Percentiles rank a stretch among this genome's conserved stretches.
Evolutionary conservation across 1,140 invertebrate species (phyloP).

Genomic region (Eupristina koningsbergeri): DNA sequence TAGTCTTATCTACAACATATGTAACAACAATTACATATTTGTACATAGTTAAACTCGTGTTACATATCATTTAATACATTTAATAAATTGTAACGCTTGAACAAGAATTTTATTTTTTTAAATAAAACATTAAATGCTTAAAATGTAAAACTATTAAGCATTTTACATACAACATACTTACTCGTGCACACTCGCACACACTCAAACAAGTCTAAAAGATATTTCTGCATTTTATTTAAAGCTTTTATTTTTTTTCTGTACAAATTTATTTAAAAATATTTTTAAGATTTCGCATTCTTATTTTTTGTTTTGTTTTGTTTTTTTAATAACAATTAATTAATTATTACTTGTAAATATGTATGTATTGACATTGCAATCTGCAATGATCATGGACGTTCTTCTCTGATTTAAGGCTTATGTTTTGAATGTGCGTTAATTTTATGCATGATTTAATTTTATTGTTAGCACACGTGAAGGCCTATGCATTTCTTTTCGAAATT

Average conservation of each 20-base stretch:
- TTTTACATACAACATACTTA: constrained; percentile 9
- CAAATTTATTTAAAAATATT: constrained; percentile 7
- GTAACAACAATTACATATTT: constrained; percentile 13
- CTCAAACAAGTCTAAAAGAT: constrained; percentile 12
- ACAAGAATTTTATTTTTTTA: not conserved
- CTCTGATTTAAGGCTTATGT: constrained; percentile 32
- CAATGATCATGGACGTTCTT: constrained; percentile 34
- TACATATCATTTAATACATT: not conserved
- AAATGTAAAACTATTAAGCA: constrained; percentile 29
- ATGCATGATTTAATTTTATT: constrained; percentile 11
- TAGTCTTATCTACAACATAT: constrained; percentile 15
- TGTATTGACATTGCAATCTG: constrained; percentile 14
- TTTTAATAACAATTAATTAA: constrained; percentile 11
- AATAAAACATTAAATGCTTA: constrained; percentile 31
- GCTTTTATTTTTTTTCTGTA: not conserved
- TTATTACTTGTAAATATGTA: not conserved
- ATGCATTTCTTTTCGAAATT: constrained; percentile 7
- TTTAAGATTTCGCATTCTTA: not conserved
- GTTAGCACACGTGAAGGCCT: constrained; percentile 8
- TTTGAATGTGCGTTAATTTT: constrained; percentile 1
- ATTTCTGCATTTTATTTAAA: constrained; percentile 8
- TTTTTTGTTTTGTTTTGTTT: constrained; percentile 5
- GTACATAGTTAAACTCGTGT: constrained; percentile 26
- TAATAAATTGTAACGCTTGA: not conserved
- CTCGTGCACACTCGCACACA: not conserved